Percentiles rank a stretch among this genome's conserved stretches.
These are phyloP conservation scores for Noctua pronuba DNA, from an alignment of 2,888 invertebrate species.

Conservation along the genomic window DNA sequence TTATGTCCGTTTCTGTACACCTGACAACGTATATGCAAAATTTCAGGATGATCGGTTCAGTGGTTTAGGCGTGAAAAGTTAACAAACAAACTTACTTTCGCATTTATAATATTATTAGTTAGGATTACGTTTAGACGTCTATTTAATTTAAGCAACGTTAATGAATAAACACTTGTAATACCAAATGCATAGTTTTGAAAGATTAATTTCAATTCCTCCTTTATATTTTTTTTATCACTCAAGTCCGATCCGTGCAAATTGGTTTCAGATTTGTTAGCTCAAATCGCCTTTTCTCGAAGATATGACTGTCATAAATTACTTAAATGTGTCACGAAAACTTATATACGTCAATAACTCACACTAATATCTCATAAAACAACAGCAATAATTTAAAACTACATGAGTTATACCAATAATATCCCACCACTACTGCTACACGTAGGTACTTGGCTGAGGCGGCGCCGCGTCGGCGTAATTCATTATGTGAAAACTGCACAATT, in stretches of 20 bases:
- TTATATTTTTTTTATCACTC: neutral
- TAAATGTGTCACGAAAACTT: neutral
- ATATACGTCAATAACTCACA: neutral
- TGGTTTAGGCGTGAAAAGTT: too few relatives aligned
- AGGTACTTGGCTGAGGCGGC: neutral
- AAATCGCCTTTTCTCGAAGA: neutral
- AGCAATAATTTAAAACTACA: conserved; percentile 3
- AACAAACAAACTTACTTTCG: too few relatives aligned
- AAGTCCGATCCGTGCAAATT: neutral
- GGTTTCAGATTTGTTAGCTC: fast-evolving
- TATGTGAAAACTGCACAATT: conserved; percentile 54
- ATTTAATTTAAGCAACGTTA: neutral
- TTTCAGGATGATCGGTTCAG: too few relatives aligned
- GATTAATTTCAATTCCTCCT: neutral
- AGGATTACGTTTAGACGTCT: too few relatives aligned
- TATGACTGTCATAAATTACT: neutral
- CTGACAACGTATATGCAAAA: too few relatives aligned
- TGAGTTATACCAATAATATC: conserved; percentile 16
- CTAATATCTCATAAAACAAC: neutral
- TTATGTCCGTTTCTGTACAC: too few relatives aligned
- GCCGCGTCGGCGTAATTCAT: conserved; percentile 41
- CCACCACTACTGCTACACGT: conserved; percentile 29
- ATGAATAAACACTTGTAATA: too few relatives aligned
- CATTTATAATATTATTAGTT: too few relatives aligned
- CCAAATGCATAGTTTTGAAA: neutral